These are phyloP conservation scores for Nephrotoma flavescens DNA, from an alignment of 2,888 invertebrate genomes.

Conservation along the genomic window DNA sequence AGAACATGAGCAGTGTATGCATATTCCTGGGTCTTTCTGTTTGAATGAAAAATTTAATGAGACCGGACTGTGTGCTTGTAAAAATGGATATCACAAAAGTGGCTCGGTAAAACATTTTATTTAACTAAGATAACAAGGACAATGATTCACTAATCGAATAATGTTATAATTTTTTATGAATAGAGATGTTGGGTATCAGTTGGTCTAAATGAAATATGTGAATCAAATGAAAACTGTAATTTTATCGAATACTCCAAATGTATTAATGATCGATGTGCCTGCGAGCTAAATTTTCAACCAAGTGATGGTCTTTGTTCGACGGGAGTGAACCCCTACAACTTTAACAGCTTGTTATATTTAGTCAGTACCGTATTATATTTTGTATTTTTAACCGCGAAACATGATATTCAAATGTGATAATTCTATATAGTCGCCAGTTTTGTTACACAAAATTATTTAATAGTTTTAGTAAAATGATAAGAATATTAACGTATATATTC, in stretches of 20 bases:
- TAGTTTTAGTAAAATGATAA: not conserved
- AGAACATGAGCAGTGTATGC: constrained; percentile 14
- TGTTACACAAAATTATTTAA: not conserved
- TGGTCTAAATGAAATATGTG: constrained; percentile 14
- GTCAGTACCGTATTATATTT: not conserved
- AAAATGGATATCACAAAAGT: constrained; percentile 12
- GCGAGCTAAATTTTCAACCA: constrained; percentile 10
- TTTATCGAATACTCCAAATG: constrained; percentile 10
- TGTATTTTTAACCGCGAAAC: not conserved
- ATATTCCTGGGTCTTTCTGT: constrained; percentile 13
- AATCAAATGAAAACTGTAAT: constrained; percentile 15
- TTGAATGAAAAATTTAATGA: constrained; percentile 3
- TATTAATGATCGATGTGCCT: constrained; percentile 12
- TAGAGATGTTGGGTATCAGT: constrained; percentile 17
- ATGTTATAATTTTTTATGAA: constrained; percentile 5
- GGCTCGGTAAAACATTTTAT: constrained; percentile 11
- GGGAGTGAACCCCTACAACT: too few relatives aligned
- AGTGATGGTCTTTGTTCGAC: constrained; percentile 11
- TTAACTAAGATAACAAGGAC: too few relatives aligned
- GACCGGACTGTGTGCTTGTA: constrained; percentile 13
- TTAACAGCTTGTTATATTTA: not conserved
- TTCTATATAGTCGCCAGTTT: not conserved
- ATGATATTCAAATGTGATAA: not conserved
- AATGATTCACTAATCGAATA: too few relatives aligned
- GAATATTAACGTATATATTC: not conserved